A percentile compares a stretch with the other conserved stretches of the same genome.
Conservation (phyloP, 2,797 vertebrate species). For the Onychomys arenicola region DNA sequence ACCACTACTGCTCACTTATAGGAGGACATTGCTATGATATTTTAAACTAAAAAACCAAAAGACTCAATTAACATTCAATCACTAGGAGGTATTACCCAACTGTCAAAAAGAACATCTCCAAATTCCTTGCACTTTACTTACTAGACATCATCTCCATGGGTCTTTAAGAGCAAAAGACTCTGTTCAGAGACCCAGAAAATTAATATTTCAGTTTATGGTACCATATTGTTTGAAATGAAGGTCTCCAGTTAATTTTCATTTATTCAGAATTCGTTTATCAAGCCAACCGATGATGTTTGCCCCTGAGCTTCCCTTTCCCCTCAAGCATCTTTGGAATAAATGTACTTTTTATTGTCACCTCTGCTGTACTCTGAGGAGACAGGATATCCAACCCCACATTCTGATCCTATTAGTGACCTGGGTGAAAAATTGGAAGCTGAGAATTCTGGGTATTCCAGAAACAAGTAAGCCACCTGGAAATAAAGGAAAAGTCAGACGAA, state of each 20-base stretch:
- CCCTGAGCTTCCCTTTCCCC: not conserved
- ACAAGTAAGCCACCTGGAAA: not conserved
- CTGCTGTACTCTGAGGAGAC: not conserved
- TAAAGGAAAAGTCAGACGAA: not conserved
- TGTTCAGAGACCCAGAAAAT: not conserved
- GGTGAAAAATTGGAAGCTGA: conserved; percentile 8
- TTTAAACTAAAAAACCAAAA: not conserved
- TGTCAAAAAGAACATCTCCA: not conserved
- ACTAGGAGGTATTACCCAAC: not conserved
- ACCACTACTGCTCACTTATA: not conserved
- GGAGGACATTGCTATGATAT: not conserved
- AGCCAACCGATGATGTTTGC: not conserved
- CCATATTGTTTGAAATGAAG: conserved; percentile 26
- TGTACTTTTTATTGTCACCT: not conserved
- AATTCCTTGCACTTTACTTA: conserved; percentile 21
- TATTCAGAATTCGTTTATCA: conserved; percentile 12
- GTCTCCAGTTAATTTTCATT: not conserved
- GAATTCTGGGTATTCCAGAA: conserved; percentile 48
- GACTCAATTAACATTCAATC: not conserved
- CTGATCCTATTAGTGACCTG: not conserved
- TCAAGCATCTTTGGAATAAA: not conserved
- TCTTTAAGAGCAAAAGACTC: not conserved
- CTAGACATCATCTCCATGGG: not conserved
- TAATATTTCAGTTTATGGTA: not conserved
- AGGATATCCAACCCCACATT: not conserved